Evolutionary conservation across 2,113 vertebrate genomes (phyloP).

Genomic region (Columba livia): DNA sequence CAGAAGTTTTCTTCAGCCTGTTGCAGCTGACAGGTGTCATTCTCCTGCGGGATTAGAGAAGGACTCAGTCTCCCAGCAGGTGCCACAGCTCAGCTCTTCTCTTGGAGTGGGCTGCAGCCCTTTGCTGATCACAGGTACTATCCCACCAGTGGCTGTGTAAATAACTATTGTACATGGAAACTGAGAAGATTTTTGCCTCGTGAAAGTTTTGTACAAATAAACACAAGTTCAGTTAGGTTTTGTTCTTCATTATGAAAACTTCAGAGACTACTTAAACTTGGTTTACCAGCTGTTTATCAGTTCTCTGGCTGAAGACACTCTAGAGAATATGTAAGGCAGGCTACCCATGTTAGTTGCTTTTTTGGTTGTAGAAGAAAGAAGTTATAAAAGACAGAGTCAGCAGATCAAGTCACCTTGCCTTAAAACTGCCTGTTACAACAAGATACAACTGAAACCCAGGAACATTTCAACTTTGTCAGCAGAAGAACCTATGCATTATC

Average conservation of each 20-base stretch:
- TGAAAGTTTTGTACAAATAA: not conserved
- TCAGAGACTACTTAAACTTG: not conserved
- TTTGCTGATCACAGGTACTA: not conserved
- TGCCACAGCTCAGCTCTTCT: not conserved
- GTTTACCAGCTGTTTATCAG: not conserved
- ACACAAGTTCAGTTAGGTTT: not conserved
- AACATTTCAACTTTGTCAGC: constrained; percentile 9
- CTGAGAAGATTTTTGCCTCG: not conserved
- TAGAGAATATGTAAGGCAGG: not conserved
- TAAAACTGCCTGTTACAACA: constrained; percentile 13
- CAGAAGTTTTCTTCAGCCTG: not conserved
- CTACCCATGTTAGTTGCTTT: not conserved
- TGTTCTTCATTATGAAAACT: not conserved
- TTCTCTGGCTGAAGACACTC: not conserved
- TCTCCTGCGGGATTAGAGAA: not conserved
- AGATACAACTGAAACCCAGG: not conserved
- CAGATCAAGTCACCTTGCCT: constrained; percentile 1
- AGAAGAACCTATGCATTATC: not conserved
- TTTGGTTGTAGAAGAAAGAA: not conserved
- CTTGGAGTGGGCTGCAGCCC: not conserved
- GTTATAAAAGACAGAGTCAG: not conserved
- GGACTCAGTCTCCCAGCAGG: not conserved
- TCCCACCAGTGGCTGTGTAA: not conserved
- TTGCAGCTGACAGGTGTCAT: not conserved
- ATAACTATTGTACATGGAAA: not conserved